Conservation (phyloP, 92 coral and sea anemone species). For the Paragorgia papillata region DNA sequence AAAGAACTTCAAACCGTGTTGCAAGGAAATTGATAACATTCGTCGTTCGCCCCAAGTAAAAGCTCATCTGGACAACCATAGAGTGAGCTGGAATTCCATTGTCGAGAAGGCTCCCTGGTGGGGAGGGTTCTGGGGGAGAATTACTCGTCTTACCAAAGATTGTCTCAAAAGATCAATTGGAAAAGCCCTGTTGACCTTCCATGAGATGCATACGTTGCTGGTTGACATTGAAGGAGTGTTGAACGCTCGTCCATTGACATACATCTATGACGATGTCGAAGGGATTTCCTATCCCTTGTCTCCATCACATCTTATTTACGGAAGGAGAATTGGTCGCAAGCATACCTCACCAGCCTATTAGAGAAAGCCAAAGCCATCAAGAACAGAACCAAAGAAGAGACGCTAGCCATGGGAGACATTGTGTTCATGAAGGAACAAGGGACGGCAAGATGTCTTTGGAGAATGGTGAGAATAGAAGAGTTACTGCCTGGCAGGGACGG, state of each 20-base stretch:
- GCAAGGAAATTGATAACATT: conserved; percentile 17
- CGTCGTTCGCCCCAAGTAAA: neutral
- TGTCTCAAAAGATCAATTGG: neutral
- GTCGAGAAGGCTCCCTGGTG: conserved; percentile 23
- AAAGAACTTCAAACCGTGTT: conserved; percentile 38
- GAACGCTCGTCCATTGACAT: conserved; percentile 43
- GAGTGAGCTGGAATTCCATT: neutral
- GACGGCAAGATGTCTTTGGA: conserved; percentile 49
- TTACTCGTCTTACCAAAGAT: neutral
- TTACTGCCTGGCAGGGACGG: conserved; percentile 50
- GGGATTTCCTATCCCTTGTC: conserved; percentile 25
- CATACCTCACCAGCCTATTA: neutral
- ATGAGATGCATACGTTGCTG: conserved; percentile 8
- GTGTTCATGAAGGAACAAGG: conserved; percentile 38
- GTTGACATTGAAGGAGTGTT: conserved; percentile 30
- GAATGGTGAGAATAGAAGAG: conserved; percentile 27
- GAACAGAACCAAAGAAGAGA: neutral
- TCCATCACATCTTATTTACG: conserved; percentile 48
- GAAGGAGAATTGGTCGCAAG: conserved; percentile 21
- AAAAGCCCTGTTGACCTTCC: neutral
- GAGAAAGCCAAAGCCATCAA: neutral
- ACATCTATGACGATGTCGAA: conserved; percentile 32
- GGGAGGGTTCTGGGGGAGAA: conserved; percentile 16
- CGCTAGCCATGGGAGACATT: conserved; percentile 36
- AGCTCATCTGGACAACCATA: conserved; percentile 4